phyloP scores from a whole-genome alignment of 2,113 vertebrate species.

The Sphyrna mokarran region DNA sequence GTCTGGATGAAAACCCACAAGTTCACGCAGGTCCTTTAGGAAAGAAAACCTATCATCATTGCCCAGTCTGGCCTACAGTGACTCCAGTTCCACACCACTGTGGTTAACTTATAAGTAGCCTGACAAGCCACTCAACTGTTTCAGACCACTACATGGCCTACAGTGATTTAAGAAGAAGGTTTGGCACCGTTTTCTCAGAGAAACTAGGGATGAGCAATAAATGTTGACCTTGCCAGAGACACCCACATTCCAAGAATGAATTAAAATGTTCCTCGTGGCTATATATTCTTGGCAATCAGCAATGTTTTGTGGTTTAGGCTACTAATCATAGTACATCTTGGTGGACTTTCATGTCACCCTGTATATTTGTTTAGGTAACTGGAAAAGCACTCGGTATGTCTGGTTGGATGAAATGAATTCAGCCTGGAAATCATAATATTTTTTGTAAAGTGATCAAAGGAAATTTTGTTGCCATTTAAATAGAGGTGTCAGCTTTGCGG shows the following conservation, averaged over 20 bases:
- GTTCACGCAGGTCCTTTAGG: not conserved
- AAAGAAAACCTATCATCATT: not conserved
- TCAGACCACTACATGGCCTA: not conserved
- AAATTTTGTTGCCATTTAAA: not conserved
- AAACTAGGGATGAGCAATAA: not conserved
- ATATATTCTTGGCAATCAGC: constrained; percentile 11
- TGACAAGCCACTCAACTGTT: not conserved
- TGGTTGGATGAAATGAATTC: constrained; percentile 8
- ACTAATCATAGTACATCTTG: not conserved
- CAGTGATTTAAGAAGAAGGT: not conserved
- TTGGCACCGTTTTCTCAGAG: too few relatives aligned
- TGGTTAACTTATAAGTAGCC: not conserved
- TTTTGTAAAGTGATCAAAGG: constrained; percentile 1
- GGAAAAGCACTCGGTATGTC: constrained; percentile 1
- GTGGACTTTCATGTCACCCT: not conserved
- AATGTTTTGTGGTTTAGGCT: not conserved
- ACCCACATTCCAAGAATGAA: not conserved
- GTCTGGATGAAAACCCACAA: not conserved
- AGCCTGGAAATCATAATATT: not conserved
- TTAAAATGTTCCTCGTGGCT: constrained; percentile 7
- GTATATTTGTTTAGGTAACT: constrained; percentile 4
- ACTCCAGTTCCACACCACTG: not conserved
- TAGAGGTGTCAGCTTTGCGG: not conserved
- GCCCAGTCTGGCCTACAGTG: not conserved
- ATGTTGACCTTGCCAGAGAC: not conserved